phyloP scores from a whole-genome alignment of 2,888 invertebrate species.

The Drosophila formosana region DNA sequence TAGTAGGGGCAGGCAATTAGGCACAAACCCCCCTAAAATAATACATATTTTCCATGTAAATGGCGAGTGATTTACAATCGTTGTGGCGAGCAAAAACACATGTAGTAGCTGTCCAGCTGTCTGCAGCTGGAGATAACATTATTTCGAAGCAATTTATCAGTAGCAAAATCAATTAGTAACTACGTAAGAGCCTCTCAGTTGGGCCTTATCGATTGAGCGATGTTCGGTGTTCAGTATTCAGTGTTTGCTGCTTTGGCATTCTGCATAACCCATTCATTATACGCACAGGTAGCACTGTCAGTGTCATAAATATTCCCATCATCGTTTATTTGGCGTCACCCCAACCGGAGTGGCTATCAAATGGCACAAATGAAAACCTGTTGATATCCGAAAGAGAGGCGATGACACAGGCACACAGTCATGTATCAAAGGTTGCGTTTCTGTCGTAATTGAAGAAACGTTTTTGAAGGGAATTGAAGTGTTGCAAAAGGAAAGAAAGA shows the following conservation, averaged over 20 bases:
- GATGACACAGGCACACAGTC: constrained; percentile 2
- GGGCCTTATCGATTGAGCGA: constrained; percentile 56
- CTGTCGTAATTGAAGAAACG: constrained; percentile 67
- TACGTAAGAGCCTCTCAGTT: constrained; percentile 54
- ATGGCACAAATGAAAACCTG: constrained; percentile 77
- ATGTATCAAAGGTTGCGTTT: constrained; percentile 50
- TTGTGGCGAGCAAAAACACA: constrained; percentile 49
- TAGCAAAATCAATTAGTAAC: constrained; percentile 74
- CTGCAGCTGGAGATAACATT: constrained; percentile 45
- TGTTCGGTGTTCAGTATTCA: constrained; percentile 26
- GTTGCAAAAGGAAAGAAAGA: constrained; percentile 34
- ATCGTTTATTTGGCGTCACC: constrained; percentile 68
- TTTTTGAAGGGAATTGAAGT: constrained; percentile 50
- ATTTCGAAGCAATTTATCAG: constrained; percentile 71
- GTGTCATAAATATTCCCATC: constrained; percentile 82
- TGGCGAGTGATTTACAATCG: constrained; percentile 70
- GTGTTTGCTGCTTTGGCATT: constrained; percentile 10
- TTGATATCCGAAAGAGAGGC: constrained; percentile 63
- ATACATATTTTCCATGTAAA: constrained; percentile 54
- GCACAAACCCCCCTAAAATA: constrained; percentile 47
- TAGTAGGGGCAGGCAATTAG: constrained; percentile 53
- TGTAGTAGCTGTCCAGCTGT: constrained; percentile 45
- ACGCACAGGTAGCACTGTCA: constrained; percentile 68
- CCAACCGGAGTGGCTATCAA: constrained; percentile 63
- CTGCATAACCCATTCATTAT: constrained; percentile 76